A percentile compares a stretch with the other conserved stretches of the same genome.
Conservation (phyloP, 1,140 invertebrate species). For the Drosophila leontia region DNA sequence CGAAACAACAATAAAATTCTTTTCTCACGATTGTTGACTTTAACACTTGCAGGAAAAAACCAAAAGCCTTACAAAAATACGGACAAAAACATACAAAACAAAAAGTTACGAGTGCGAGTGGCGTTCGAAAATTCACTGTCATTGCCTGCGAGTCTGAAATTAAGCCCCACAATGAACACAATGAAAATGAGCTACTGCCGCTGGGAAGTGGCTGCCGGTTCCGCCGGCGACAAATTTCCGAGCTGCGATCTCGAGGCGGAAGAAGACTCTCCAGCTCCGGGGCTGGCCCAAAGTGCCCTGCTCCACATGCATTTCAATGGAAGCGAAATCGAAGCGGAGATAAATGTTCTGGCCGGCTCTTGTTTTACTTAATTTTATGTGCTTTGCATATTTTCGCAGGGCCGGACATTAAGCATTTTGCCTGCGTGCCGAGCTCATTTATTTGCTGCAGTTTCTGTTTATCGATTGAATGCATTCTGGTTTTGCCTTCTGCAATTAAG, state of each 20-base stretch:
- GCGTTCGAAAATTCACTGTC: constrained; percentile 38
- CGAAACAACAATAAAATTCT: constrained; percentile 81
- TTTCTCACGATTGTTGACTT: constrained; percentile 84
- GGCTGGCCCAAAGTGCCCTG: constrained; percentile 24
- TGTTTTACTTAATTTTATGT: constrained; percentile 80
- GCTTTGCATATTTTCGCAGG: constrained; percentile 70
- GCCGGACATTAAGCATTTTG: constrained; percentile 72
- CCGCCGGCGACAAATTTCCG: constrained; percentile 64
- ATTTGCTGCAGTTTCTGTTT: constrained; percentile 67
- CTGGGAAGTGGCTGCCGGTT: constrained; percentile 33
- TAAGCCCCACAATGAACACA: constrained; percentile 49
- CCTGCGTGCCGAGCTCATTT: constrained; percentile 77
- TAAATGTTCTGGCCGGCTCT: constrained; percentile 69
- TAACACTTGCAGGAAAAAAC: constrained; percentile 71
- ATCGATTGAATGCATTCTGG: constrained; percentile 80
- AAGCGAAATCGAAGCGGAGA: constrained; percentile 62
- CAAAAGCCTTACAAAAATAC: constrained; percentile 40
- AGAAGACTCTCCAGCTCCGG: constrained; percentile 29
- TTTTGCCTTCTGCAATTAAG: constrained; percentile 74
- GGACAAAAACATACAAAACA: constrained; percentile 22
- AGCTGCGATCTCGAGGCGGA: constrained; percentile 38
- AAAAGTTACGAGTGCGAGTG: constrained; percentile 29
- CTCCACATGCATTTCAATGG: constrained; percentile 71
- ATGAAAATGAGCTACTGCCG: constrained; percentile 73
- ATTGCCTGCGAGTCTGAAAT: constrained; percentile 60